These are phyloP conservation scores for Jacana jacana DNA, from an alignment of 2,113 vertebrate species.

Conservation along the genomic window DNA sequence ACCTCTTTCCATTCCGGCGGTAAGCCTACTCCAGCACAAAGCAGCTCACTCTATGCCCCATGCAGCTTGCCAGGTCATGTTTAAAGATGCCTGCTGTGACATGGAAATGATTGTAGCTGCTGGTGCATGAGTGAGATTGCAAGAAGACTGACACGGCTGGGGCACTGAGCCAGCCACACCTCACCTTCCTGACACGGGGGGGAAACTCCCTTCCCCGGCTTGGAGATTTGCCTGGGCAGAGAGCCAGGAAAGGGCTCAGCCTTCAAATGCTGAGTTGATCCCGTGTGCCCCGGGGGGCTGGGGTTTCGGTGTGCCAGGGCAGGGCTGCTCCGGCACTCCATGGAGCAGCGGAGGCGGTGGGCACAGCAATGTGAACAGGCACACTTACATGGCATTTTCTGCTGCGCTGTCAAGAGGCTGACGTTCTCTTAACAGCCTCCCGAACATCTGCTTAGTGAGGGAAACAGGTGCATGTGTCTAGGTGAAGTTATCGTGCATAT, in stretches of 20 bases:
- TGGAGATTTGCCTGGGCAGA: not conserved
- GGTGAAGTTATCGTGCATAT: constrained; percentile 6
- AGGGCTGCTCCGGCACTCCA: not conserved
- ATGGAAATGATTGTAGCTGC: not conserved
- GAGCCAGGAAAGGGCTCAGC: not conserved
- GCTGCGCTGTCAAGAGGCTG: not conserved
- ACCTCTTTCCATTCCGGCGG: not conserved
- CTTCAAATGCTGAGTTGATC: not conserved
- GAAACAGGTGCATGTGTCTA: constrained; percentile 25
- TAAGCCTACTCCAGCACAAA: not conserved
- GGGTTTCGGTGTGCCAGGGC: not conserved
- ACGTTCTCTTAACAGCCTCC: constrained; percentile 23
- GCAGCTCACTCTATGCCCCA: fast-evolving
- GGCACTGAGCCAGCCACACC: not conserved
- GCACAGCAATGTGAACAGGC: not conserved
- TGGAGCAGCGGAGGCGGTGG: not conserved
- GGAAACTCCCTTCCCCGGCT: not conserved
- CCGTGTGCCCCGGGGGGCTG: not conserved
- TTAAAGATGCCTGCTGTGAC: not conserved
- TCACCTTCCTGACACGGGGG: not conserved
- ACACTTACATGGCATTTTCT: not conserved
- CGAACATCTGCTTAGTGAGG: not conserved
- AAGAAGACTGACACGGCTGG: not conserved
- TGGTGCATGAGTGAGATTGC: not conserved
- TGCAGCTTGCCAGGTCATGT: not conserved